Evolutionary conservation across 2,888 invertebrate species (phyloP).

Genomic region (Emmelina monodactyla): DNA sequence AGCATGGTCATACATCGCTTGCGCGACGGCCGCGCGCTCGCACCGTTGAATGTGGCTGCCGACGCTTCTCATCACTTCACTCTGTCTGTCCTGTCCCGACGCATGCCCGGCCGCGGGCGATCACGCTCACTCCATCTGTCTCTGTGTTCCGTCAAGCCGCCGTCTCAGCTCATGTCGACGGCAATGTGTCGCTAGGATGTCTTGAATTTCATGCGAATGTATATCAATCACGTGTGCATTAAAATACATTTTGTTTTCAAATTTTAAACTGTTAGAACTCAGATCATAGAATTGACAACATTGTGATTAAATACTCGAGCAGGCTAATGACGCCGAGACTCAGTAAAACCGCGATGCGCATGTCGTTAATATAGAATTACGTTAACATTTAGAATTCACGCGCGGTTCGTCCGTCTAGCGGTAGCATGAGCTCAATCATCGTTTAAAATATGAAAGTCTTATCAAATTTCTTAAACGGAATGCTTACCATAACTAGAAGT

Average conservation of each 20-base stretch:
- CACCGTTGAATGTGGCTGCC: conserved; percentile 65
- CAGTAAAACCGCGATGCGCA: conserved; percentile 19
- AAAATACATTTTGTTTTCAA: conserved; percentile 48
- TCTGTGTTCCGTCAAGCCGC: conserved; percentile 60
- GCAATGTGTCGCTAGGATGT: conserved; percentile 54
- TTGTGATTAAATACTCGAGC: background rate
- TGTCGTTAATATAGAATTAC: no score
- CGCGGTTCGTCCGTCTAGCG: conserved; percentile 15
- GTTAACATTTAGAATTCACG: background rate
- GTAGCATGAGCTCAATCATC: conserved; percentile 32
- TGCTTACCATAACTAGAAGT: conserved; percentile 55
- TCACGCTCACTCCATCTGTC: conserved; percentile 65
- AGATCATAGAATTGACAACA: background rate
- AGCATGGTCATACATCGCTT: conserved; percentile 66
- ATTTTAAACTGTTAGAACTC: background rate
- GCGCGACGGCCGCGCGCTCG: conserved; percentile 63
- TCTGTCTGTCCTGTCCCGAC: conserved; percentile 64
- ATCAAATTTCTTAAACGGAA: conserved; percentile 60
- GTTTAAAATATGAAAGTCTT: conserved; percentile 34
- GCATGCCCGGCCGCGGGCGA: conserved; percentile 63
- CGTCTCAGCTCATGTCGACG: conserved; percentile 58
- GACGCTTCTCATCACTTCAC: conserved; percentile 65
- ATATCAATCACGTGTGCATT: conserved; percentile 60
- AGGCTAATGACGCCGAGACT: background rate
- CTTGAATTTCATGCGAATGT: conserved; percentile 54